These are phyloP conservation scores for Drosophila azteca DNA, from an alignment of 1,140 invertebrate genomes.

Conservation along the genomic window DNA sequence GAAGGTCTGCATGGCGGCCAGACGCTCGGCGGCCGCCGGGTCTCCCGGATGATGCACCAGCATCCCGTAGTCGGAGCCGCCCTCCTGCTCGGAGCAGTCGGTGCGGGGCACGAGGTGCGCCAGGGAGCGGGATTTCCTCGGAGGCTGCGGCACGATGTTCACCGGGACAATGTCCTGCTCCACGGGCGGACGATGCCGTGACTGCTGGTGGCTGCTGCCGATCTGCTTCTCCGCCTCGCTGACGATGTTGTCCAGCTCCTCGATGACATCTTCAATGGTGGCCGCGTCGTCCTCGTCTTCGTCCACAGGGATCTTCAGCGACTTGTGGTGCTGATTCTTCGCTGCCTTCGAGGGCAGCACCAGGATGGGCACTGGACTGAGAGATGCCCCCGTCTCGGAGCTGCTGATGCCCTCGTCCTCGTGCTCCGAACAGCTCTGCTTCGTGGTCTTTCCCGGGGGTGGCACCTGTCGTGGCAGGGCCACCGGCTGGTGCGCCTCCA, in stretches of 20 bases:
- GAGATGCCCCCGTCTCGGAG: conserved; percentile 88
- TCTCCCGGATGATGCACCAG: conserved; percentile 63
- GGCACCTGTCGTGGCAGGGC: conserved; percentile 77
- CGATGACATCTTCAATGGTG: conserved; percentile 94
- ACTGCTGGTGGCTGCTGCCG: conserved; percentile 62
- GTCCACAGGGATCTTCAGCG: conserved; percentile 9
- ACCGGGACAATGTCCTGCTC: conserved; percentile 87
- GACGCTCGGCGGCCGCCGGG: conserved; percentile 53
- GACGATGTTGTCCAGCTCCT: conserved; percentile 92
- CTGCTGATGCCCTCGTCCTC: conserved; percentile 94
- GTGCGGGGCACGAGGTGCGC: conserved; percentile 84
- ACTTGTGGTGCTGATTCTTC: conserved; percentile 58
- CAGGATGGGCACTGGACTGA: conserved; percentile 86
- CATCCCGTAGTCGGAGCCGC: conserved; percentile 79
- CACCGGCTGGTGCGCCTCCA: conserved; percentile 77
- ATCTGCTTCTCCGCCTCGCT: conserved; percentile 92
- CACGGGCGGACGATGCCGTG: conserved; percentile 25
- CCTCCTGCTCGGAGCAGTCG: conserved; percentile 77
- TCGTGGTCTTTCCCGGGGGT: conserved; percentile 50
- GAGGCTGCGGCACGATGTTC: conserved; percentile 87
- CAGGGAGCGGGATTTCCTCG: conserved; percentile 85
- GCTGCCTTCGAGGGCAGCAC: conserved; percentile 67
- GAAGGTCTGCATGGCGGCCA: conserved; percentile 72
- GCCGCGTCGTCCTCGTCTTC: conserved; percentile 89
- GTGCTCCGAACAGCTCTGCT: conserved; percentile 88